These are phyloP conservation scores for Carettochelys insculpta DNA, from an alignment of 2,113 vertebrate genomes.

Conservation along the genomic window DNA sequence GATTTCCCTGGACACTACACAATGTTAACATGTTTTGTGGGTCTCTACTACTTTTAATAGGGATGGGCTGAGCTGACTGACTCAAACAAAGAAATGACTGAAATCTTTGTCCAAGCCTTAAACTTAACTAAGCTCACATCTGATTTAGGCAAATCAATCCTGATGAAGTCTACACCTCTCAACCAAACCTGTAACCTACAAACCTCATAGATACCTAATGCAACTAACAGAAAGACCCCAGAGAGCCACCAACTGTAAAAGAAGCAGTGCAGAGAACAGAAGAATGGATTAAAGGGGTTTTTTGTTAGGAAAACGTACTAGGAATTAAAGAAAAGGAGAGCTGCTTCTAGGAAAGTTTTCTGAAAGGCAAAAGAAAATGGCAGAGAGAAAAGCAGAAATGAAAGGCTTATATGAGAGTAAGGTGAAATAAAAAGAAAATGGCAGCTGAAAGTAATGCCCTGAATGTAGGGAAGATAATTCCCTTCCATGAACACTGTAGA, in stretches of 20 bases:
- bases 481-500: background rate
- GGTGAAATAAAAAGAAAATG: background rate
- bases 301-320: background rate
- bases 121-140: background rate
- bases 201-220: background rate
- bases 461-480: background rate
- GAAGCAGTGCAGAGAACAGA: background rate
- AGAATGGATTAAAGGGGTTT: background rate
- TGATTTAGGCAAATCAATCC: background rate
- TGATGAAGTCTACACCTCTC: background rate
- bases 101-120: background rate
- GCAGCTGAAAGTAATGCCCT: background rate
- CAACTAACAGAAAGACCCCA: background rate
- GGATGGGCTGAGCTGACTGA: background rate
- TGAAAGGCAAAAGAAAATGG: background rate
- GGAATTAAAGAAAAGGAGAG: constrained; percentile 24
- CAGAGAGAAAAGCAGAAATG: background rate
- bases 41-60: background rate
- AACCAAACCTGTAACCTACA: background rate
- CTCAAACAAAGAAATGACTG: background rate
- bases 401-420: background rate
- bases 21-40: constrained; percentile 31
- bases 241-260: background rate
- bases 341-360: background rate
- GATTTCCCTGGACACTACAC: constrained; percentile 52